phyloP scores from a whole-genome alignment of 23 tunicate genomes.

The Corella eumyota region DNA sequence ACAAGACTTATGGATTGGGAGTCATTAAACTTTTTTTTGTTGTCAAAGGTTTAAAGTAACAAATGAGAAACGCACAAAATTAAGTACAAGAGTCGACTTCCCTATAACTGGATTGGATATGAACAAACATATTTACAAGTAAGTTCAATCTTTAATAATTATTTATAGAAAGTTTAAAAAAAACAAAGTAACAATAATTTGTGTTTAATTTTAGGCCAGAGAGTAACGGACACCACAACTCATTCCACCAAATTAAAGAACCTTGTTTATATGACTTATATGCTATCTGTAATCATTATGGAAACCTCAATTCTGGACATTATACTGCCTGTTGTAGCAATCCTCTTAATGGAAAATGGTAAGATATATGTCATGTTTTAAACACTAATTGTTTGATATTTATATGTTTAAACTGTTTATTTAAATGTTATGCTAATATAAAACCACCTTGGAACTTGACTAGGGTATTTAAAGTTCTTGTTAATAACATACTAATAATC shows the following conservation, averaged over 20 bases:
- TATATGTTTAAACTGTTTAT: too few species aligned
- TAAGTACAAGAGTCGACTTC: conserved; percentile 68
- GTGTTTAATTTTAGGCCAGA: too few species aligned
- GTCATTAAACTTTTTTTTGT: too few species aligned
- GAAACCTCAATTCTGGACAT: conserved; percentile 80
- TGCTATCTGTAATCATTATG: conserved; percentile 86
- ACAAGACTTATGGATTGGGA: too few species aligned
- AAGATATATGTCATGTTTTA: not conserved
- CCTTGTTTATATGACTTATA: conserved; percentile 78
- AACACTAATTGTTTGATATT: not conserved
- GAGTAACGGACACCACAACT: too few species aligned
- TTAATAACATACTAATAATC: too few species aligned
- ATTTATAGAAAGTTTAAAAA: too few species aligned
- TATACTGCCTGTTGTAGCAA: conserved; percentile 84
- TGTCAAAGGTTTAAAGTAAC: conserved; percentile 53
- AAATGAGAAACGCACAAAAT: conserved; percentile 52
- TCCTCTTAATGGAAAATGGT: conserved; percentile 84
- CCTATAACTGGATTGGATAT: conserved; percentile 75
- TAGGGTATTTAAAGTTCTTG: too few species aligned
- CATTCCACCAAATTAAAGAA: too few species aligned
- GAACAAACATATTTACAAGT: conserved; percentile 43
- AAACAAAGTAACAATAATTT: too few species aligned
- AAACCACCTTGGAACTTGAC: too few species aligned
- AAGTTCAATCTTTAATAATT: not conserved
- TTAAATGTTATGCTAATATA: too few species aligned